Conservation (phyloP, 2,113 vertebrate species). For the Sebastes fasciatus region DNA sequence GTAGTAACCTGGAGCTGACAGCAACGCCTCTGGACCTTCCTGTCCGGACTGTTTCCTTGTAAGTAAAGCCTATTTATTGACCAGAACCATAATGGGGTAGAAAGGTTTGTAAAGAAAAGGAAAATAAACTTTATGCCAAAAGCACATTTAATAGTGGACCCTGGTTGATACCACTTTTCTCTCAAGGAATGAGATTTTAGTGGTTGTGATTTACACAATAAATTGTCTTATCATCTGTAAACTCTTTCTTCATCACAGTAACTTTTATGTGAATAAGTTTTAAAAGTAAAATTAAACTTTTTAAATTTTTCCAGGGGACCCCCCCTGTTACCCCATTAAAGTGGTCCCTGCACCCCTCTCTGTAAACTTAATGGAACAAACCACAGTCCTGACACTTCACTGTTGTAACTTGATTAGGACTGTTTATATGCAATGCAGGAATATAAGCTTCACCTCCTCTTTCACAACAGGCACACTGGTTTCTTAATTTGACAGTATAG, state of each 20-base stretch:
- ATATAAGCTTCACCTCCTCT: background rate
- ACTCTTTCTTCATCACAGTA: no score
- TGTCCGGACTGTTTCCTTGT: constrained; percentile 90
- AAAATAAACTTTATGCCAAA: background rate
- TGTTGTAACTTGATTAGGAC: constrained; percentile 18
- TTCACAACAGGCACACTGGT: background rate
- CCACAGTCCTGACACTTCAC: background rate
- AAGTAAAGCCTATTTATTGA: constrained; percentile 84
- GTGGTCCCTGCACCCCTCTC: no score
- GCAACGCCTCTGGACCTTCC: constrained; percentile 88
- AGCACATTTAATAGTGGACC: no score
- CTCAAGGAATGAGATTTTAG: no score
- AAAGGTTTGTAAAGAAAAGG: background rate
- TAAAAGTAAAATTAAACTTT: no score
- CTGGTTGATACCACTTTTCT: no score
- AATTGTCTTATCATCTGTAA: no score
- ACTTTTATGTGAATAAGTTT: no score
- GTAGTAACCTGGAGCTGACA: constrained; percentile 85
- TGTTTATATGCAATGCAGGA: constrained; percentile 1
- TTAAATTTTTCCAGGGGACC: no score
- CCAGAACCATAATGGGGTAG: constrained; percentile 46
- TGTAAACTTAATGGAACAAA: no score
- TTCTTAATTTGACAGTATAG: background rate
- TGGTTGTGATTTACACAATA: no score
- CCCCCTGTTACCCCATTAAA: no score